Evolutionary conservation across 2,797 vertebrate species (phyloP).

Genomic region (Takifugu ocellatus): DNA sequence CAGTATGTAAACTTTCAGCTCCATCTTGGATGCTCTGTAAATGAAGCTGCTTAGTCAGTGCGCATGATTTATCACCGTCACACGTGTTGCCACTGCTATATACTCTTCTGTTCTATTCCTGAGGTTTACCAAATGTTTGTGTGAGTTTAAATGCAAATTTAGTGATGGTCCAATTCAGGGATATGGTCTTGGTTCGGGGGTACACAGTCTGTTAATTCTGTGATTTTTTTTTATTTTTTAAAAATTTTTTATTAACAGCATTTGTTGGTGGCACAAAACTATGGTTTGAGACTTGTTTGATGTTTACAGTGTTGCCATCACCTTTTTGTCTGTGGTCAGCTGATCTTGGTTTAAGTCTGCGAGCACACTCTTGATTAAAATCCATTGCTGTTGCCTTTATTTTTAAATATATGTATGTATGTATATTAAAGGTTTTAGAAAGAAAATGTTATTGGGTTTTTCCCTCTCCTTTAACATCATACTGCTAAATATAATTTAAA

Average conservation of each 20-base stretch:
- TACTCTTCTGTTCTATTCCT: not conserved
- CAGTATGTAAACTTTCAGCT: not conserved
- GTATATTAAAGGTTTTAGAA: not conserved
- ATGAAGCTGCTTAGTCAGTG: not conserved
- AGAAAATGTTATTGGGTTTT: too few relatives aligned
- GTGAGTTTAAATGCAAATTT: not conserved
- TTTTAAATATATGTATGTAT: not conserved
- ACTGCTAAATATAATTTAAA: too few relatives aligned
- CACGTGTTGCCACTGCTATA: not conserved
- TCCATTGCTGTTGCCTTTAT: not conserved
- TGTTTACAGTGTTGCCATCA: constrained; percentile 40
- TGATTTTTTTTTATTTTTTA: not conserved
- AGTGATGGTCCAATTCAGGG: too few relatives aligned
- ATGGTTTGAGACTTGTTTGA: constrained; percentile 10
- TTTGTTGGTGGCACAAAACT: not conserved
- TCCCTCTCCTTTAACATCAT: too few relatives aligned
- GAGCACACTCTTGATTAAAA: not conserved
- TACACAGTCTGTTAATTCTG: constrained; percentile 2
- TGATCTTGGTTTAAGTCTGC: not conserved
- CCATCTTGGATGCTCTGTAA: not conserved
- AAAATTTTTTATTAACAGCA: not conserved
- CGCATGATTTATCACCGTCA: not conserved
- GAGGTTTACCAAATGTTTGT: not conserved
- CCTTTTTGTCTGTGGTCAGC: not conserved
- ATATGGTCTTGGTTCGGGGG: constrained; percentile 7